phyloP scores from a whole-genome alignment of 1,140 invertebrate species.

The Pseudomyrmex gracilis region DNA sequence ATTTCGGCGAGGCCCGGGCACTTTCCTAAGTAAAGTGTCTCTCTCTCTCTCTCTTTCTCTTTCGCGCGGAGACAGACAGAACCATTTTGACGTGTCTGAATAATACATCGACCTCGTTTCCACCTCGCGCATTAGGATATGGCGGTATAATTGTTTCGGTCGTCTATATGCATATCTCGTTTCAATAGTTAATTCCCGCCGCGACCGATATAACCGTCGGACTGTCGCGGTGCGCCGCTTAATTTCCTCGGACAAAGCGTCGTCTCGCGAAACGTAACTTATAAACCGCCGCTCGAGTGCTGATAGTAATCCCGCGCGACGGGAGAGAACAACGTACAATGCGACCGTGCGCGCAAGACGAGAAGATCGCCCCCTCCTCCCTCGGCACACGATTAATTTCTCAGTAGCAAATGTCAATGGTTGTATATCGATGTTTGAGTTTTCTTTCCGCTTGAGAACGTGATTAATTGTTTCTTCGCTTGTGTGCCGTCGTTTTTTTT shows the following conservation, averaged over 20 bases:
- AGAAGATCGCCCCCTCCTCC: neutral
- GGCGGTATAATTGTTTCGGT: constrained; percentile 46
- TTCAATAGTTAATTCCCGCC: constrained; percentile 41
- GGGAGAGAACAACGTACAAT: neutral
- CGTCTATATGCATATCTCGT: constrained; percentile 35
- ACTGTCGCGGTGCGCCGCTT: neutral
- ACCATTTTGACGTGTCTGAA: constrained; percentile 43
- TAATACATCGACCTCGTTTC: constrained; percentile 51
- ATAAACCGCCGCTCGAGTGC: neutral
- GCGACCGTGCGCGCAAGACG: neutral
- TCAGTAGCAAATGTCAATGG: neutral
- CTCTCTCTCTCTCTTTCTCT: too few species aligned
- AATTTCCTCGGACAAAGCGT: constrained; percentile 21
- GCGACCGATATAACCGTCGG: constrained; percentile 12
- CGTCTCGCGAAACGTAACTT: neutral
- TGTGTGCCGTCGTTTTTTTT: too few species aligned
- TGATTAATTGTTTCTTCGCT: too few species aligned
- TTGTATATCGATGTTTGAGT: too few species aligned
- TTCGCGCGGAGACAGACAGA: constrained; percentile 48
- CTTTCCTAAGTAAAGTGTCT: neutral
- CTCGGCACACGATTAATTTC: neutral
- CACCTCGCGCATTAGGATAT: constrained; percentile 49
- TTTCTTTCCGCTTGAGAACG: too few species aligned
- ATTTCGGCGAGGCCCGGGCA: constrained; percentile 15
- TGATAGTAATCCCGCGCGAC: neutral